Conservation (phyloP, 37 sponge, comb jelly and placozoan genomes). For the Petrosia ficiformis region DNA sequence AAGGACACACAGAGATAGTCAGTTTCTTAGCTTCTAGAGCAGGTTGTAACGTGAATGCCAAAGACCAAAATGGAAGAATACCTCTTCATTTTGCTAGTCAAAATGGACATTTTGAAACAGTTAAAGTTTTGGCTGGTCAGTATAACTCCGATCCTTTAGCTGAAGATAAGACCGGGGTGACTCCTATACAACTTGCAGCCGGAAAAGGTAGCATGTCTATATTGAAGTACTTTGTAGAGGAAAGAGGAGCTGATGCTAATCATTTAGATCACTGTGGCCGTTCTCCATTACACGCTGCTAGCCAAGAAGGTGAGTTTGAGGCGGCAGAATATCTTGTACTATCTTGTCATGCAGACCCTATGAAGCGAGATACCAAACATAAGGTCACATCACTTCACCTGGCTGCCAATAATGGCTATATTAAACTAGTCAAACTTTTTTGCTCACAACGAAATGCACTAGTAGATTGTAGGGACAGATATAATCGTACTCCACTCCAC, state of each 20-base stretch:
- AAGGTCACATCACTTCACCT: constrained; percentile 45
- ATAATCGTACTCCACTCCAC: constrained; percentile 27
- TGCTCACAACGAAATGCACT: constrained; percentile 1
- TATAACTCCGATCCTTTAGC: constrained; percentile 1
- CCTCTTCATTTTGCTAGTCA: constrained; percentile 44
- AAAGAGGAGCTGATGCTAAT: neutral
- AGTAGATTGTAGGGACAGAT: constrained; percentile 8
- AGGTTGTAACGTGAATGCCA: neutral
- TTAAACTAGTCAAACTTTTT: constrained; percentile 24
- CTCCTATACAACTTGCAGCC: constrained; percentile 35
- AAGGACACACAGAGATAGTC: constrained; percentile 18
- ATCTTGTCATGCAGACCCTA: neutral
- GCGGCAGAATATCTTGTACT: constrained; percentile 40
- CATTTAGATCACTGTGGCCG: constrained; percentile 26
- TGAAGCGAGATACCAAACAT: neutral
- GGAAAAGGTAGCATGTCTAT: constrained; percentile 31
- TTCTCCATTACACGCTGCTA: constrained; percentile 16
- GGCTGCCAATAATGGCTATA: constrained; percentile 20
- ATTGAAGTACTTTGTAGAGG: constrained; percentile 18
- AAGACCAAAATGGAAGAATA: constrained; percentile 16
- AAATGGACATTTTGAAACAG: constrained; percentile 17
- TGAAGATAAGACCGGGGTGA: constrained; percentile 13
- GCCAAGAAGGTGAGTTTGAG: constrained; percentile 29
- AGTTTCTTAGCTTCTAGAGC: constrained; percentile 17
- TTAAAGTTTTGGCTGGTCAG: neutral